Base-by-base conservation (phyloP, 2,888 invertebrate species). In the Harpagoxenus sublaevis region DNA sequence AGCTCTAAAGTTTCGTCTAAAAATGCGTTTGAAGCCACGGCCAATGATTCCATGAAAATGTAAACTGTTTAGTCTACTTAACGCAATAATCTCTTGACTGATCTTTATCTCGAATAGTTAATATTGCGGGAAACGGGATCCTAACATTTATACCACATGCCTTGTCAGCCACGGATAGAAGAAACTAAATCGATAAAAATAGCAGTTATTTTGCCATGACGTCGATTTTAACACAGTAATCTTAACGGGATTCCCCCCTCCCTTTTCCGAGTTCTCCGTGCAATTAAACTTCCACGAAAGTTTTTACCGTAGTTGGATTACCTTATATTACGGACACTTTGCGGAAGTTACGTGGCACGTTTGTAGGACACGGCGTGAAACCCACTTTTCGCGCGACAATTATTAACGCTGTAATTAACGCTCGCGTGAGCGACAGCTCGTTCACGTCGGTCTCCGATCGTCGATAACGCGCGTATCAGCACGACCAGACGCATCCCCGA, bases 241-340 rank as follows among this genome's bases (percentile, higher is more conserved):
- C 74, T 84, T 75, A 57, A 70, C 45, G 83, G 63, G 53, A 4
- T 42, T 35, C 6, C 35, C 35, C 0, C 31, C 31, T 3, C 39
- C 28, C 23, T 45, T 39, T 51, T 39, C 12, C 53, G 62, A 57
- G 12, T 45, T 23, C 70, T 57, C 48, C 71, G 35, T 53, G 62
- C 85, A 87, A 89, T 88, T 84, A 89, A 88, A 89, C 85, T 88
- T 87, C 66, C 63, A 71, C 62, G 62, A 87, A 87, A 89, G 78
- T 87, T 89, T 71, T 68, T 83, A 78, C 63, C 82, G 31, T 85
- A 89, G 85, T 87, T 88, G 81, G 77, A 88, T 88, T 87, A 84
- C 78, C 78, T 71, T 81, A 60, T 51, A 62, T 81, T 60, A 71
- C 35, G 60, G 60, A 45, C 51, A 48, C 31, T 71, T 60, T 39